These are phyloP conservation scores for Gopherus evgoodei DNA, from an alignment of 2,113 vertebrate genomes.

Conservation along the genomic window DNA sequence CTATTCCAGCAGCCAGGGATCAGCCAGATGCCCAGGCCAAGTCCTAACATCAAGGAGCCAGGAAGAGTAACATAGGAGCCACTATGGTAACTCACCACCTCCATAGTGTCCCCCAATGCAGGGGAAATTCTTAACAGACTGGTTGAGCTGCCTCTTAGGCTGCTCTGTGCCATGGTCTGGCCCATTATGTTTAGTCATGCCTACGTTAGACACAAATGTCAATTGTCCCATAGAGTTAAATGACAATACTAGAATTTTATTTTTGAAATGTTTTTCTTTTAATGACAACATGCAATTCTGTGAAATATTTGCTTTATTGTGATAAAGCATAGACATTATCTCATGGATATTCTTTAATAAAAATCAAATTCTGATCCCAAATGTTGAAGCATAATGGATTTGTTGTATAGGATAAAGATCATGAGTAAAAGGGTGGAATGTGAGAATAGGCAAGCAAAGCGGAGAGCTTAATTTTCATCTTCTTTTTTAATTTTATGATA, in stretches of 20 bases:
- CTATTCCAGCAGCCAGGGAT: neutral
- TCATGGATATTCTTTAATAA: constrained; percentile 53
- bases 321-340: constrained; percentile 35
- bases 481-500: constrained; percentile 37
- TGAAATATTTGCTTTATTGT: constrained; percentile 40
- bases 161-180: neutral
- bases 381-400: constrained; percentile 44
- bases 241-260: constrained; percentile 23
- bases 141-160: neutral
- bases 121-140: neutral
- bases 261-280: constrained; percentile 51
- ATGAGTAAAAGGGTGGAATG: neutral
- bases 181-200: neutral
- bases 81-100: neutral
- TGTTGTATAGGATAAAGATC: constrained; percentile 37
- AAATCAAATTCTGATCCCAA: constrained; percentile 50
- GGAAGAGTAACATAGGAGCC: neutral
- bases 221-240: constrained; percentile 11
- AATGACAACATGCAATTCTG: constrained; percentile 25
- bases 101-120: neutral
- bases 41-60: neutral
- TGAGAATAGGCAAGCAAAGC: constrained; percentile 5
- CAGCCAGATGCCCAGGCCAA: neutral
- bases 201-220: neutral
- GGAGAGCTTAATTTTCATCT: neutral